Conservation (phyloP, 2,113 vertebrate genomes). For the Scomber scombrus region DNA sequence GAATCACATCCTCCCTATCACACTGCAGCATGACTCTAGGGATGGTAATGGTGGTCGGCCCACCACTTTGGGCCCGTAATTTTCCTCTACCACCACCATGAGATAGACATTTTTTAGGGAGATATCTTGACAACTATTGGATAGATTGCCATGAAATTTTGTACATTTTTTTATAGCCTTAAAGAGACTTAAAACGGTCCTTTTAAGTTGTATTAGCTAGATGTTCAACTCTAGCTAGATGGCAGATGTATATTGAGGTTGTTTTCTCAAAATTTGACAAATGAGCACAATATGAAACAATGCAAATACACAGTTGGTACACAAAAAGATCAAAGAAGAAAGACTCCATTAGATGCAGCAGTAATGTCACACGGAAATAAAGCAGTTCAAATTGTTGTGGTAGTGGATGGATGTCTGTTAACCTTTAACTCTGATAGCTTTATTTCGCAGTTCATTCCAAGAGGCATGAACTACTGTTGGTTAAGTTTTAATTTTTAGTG, state of each 20-base stretch:
- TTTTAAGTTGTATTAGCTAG: neutral
- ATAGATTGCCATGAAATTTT: neutral
- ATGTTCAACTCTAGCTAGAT: neutral
- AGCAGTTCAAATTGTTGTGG: neutral
- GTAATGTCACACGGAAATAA: no score
- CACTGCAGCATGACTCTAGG: neutral
- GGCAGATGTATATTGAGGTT: constrained; percentile 1
- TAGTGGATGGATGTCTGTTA: neutral
- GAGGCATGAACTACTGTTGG: constrained; percentile 1
- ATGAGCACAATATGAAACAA: no score
- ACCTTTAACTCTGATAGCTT: neutral
- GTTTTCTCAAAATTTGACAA: neutral
- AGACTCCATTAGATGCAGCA: no score
- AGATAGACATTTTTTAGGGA: no score
- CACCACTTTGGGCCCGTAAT: neutral
- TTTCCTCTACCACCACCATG: no score
- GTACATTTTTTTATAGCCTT: no score
- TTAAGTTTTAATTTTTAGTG: constrained; percentile 24
- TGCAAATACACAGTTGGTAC: no score
- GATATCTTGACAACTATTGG: neutral
- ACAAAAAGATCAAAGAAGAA: no score
- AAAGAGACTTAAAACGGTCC: no score
- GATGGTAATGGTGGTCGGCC: rapidly evolving
- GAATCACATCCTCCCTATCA: constrained; percentile 41
- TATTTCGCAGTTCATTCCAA: neutral